These are phyloP conservation scores for Drosophila nebulosa DNA, from an alignment of 1,140 invertebrate genomes.

Conservation along the genomic window DNA sequence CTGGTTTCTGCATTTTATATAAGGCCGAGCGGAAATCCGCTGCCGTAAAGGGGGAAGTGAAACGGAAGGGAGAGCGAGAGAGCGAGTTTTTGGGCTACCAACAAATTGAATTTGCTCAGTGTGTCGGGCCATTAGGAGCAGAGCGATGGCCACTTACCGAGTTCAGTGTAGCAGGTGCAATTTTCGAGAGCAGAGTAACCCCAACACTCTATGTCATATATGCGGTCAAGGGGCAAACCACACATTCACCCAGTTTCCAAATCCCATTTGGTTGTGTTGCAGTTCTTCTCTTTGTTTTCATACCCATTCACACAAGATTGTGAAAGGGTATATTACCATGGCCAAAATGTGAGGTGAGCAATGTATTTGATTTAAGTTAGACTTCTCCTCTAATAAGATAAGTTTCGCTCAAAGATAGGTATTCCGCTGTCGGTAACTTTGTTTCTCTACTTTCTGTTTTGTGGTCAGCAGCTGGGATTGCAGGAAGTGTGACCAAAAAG, in stretches of 20 bases:
- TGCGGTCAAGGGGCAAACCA: constrained; percentile 20
- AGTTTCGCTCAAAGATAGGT: no score
- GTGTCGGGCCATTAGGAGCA: constrained; percentile 5
- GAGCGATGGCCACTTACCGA: constrained; percentile 24
- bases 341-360: background rate
- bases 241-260: constrained; percentile 37
- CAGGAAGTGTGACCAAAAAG: background rate
- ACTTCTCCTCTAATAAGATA: no score
- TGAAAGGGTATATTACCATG: background rate
- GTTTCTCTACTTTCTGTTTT: background rate
- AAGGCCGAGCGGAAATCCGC: constrained; percentile 59
- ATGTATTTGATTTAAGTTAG: background rate
- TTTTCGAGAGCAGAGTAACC: constrained; percentile 2
- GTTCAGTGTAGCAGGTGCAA: constrained; percentile 42
- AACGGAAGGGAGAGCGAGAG: background rate
- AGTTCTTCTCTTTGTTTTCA: background rate
- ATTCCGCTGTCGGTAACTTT: no score
- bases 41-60: background rate
- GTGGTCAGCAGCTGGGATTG: constrained; percentile 27
- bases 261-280: constrained; percentile 1
- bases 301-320: background rate
- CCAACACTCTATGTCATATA: constrained; percentile 25
- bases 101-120: constrained; percentile 60
- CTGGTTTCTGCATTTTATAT: constrained; percentile 56
- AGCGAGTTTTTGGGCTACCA: constrained; percentile 4